Conservation (phyloP, 1,140 invertebrate genomes). For the Meteorus sp. region DNA sequence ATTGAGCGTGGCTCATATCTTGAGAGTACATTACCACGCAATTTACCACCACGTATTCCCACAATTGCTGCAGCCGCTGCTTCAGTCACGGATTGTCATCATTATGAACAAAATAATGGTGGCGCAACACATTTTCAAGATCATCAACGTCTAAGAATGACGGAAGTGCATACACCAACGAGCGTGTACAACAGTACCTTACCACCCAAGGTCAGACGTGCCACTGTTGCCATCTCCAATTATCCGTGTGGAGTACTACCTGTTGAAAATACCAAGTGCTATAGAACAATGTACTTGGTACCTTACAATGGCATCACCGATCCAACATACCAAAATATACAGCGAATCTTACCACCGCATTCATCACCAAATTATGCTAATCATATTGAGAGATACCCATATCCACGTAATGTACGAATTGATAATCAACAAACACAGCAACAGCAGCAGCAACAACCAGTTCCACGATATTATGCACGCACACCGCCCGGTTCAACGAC, state of each 20-base stretch:
- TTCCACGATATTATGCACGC: constrained; percentile 15
- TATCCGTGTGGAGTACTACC: constrained; percentile 39
- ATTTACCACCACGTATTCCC: neutral
- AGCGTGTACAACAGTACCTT: constrained; percentile 34
- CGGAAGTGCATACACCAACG: constrained; percentile 32
- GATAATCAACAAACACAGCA: constrained; percentile 32
- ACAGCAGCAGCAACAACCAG: constrained; percentile 13
- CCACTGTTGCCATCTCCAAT: constrained; percentile 32
- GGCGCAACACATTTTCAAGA: constrained; percentile 29
- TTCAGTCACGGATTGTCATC: neutral
- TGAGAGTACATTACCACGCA: constrained; percentile 40
- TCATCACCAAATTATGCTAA: constrained; percentile 49
- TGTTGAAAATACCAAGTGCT: constrained; percentile 44
- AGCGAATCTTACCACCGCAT: constrained; percentile 51
- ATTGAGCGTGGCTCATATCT: constrained; percentile 39
- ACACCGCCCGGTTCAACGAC: neutral
- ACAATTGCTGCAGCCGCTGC: neutral
- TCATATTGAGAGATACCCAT: constrained; percentile 54
- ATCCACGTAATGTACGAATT: constrained; percentile 36
- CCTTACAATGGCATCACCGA: constrained; percentile 66
- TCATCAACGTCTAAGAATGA: constrained; percentile 39
- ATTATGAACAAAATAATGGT: constrained; percentile 33
- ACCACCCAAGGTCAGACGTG: constrained; percentile 38
- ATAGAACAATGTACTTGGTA: constrained; percentile 72
- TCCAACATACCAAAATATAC: constrained; percentile 55